A percentile compares a stretch with the other conserved stretches of the same genome.
These are phyloP conservation scores for Bombus difficillimus DNA, from an alignment of 1,140 invertebrate species.

Conservation along the genomic window DNA sequence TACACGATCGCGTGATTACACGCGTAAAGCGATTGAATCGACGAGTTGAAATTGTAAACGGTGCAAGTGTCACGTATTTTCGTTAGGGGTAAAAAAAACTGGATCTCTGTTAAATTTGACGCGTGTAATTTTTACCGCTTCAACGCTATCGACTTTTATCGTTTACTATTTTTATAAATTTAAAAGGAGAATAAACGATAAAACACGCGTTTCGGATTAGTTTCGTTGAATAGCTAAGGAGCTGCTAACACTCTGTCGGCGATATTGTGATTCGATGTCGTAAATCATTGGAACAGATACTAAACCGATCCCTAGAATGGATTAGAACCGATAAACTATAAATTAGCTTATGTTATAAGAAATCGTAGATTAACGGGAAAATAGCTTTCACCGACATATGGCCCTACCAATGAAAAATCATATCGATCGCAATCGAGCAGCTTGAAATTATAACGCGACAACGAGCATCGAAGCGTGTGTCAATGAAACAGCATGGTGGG, in stretches of 20 bases:
- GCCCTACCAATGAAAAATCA: background rate
- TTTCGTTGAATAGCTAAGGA: no score
- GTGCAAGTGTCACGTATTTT: background rate
- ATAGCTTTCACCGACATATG: no score
- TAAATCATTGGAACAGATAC: background rate
- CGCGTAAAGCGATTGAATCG: conserved; percentile 22
- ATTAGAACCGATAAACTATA: background rate
- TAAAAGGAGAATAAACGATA: no score
- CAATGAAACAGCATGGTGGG: conserved; percentile 37
- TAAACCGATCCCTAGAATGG: background rate
- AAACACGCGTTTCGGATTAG: no score
- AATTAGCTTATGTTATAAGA: background rate
- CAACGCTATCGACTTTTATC: no score
- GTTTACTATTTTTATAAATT: no score
- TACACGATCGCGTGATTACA: conserved; percentile 72
- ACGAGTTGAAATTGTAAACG: background rate
- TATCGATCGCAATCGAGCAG: background rate
- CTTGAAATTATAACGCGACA: background rate
- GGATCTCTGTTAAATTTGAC: background rate
- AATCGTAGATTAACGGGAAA: no score
- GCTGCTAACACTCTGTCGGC: no score
- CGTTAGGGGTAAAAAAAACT: background rate
- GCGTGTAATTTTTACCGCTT: background rate
- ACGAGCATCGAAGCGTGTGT: background rate
- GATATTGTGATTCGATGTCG: background rate